Evolutionary conservation across 2,797 vertebrate genomes (phyloP).

Genomic region (Diplodus sargus): DNA sequence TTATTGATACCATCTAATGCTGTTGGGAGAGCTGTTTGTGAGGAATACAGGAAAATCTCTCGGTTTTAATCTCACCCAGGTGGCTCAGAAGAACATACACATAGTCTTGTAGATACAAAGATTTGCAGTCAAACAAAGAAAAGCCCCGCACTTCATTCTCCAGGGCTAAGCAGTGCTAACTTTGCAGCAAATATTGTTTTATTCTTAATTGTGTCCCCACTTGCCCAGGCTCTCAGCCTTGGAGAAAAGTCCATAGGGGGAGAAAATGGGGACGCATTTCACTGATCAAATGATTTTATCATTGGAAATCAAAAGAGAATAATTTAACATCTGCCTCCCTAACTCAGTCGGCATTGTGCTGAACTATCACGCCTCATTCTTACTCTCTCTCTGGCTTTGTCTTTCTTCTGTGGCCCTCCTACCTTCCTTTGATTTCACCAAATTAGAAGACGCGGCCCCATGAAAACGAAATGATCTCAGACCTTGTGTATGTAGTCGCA

Average conservation of each 20-base stretch:
- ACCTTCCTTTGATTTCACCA: conserved; percentile 56
- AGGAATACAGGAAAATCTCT: conserved; percentile 10
- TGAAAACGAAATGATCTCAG: conserved; percentile 55
- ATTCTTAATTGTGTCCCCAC: conserved; percentile 39
- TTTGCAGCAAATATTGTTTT: conserved; percentile 61
- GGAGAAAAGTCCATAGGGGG: conserved; percentile 16
- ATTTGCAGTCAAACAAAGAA: conserved; percentile 28
- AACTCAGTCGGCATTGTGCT: conserved; percentile 18
- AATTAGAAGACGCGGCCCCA: conserved; percentile 43
- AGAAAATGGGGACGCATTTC: conserved; percentile 43
- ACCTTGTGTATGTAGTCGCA: neutral
- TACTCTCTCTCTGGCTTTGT: conserved; percentile 38
- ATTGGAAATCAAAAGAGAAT: conserved; percentile 71
- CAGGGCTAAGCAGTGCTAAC: conserved; percentile 29
- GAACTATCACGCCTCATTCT: conserved; percentile 27
- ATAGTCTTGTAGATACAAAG: conserved; percentile 30
- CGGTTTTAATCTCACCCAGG: conserved; percentile 6
- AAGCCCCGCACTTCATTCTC: conserved; percentile 17
- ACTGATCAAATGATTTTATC: conserved; percentile 68
- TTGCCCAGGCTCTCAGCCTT: conserved; percentile 25
- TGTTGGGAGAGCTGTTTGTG: neutral
- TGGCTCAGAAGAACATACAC: conserved; percentile 19
- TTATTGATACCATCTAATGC: conserved; percentile 12
- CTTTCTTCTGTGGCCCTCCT: conserved; percentile 29
- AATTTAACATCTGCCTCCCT: conserved; percentile 62